Conservation (phyloP, 2,888 invertebrate genomes). For the Diloba caeruleocephala region DNA sequence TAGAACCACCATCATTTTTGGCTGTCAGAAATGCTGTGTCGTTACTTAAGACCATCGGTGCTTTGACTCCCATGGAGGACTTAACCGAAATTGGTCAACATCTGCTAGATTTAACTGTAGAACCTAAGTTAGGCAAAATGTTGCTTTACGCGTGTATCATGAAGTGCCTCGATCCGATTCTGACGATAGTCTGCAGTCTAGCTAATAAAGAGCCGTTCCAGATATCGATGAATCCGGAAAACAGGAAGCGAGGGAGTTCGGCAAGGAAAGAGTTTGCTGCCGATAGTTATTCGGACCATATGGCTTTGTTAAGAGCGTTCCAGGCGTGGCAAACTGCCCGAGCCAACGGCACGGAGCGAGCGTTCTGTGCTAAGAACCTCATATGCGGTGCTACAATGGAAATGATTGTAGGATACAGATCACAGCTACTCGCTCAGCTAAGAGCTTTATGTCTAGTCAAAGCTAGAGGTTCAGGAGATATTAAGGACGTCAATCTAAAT, state of each 20-base stretch:
- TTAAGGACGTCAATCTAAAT: conserved; percentile 93
- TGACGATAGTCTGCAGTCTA: conserved; percentile 96
- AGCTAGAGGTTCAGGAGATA: conserved; percentile 82
- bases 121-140: conserved; percentile 97
- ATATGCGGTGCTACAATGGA: conserved; percentile 96
- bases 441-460: conserved; percentile 93
- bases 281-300: conserved; percentile 96
- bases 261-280: conserved; percentile 92
- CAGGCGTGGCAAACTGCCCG: conserved; percentile 91
- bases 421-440: conserved; percentile 95
- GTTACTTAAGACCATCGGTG: conserved; percentile 93
- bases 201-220: conserved; percentile 94
- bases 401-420: conserved; percentile 95
- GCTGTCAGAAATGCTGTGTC: conserved; percentile 93
- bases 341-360: conserved; percentile 90
- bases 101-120: conserved; percentile 96
- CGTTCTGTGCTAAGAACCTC: conserved; percentile 93
- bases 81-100: conserved; percentile 96
- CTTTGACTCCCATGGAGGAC: conserved; percentile 95
- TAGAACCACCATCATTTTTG: conserved; percentile 95
- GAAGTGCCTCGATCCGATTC: conserved; percentile 97
- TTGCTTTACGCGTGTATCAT: conserved; percentile 96
- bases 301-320: conserved; percentile 95
- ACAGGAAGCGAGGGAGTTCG: conserved; percentile 90
- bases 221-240: conserved; percentile 92